phyloP scores from a whole-genome alignment of 2,888 invertebrate genomes.

The Drosophila gaucha region DNA sequence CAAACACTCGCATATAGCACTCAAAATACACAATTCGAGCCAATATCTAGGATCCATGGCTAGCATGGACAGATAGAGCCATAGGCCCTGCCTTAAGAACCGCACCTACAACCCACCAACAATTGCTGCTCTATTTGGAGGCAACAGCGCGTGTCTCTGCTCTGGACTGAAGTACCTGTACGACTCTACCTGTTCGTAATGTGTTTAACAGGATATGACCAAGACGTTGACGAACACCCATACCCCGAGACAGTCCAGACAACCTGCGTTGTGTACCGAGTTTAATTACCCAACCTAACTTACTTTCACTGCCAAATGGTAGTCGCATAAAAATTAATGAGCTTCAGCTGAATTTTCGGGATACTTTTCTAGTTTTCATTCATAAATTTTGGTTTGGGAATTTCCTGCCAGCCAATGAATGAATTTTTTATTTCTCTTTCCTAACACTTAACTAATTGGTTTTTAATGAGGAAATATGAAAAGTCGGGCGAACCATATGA shows the following conservation, averaged over 20 bases:
- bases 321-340: constrained; percentile 71
- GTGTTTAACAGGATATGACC: constrained; percentile 76
- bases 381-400: constrained; percentile 58
- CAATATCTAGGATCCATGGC: constrained; percentile 57
- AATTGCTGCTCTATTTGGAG: constrained; percentile 46
- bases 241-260: constrained; percentile 30
- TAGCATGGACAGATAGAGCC: constrained; percentile 6
- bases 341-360: constrained; percentile 30
- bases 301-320: constrained; percentile 67
- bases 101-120: constrained; percentile 57
- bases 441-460: constrained; percentile 43
- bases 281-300: constrained; percentile 70
- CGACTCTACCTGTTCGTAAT: constrained; percentile 65
- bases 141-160: constrained; percentile 67
- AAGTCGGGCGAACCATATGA: constrained; percentile 1
- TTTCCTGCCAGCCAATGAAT: constrained; percentile 63
- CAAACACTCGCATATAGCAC: constrained; percentile 40
- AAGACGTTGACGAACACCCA: constrained; percentile 33
- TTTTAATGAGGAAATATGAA: constrained; percentile 66
- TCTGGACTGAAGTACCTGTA: constrained; percentile 54
- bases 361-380: constrained; percentile 48
- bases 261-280: constrained; percentile 42
- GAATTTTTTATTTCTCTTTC: constrained; percentile 33
- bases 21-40: constrained; percentile 52
- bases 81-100: constrained; percentile 31